Evolutionary conservation across 2,797 vertebrate species (phyloP).

Genomic region (Callimico goeldii): DNA sequence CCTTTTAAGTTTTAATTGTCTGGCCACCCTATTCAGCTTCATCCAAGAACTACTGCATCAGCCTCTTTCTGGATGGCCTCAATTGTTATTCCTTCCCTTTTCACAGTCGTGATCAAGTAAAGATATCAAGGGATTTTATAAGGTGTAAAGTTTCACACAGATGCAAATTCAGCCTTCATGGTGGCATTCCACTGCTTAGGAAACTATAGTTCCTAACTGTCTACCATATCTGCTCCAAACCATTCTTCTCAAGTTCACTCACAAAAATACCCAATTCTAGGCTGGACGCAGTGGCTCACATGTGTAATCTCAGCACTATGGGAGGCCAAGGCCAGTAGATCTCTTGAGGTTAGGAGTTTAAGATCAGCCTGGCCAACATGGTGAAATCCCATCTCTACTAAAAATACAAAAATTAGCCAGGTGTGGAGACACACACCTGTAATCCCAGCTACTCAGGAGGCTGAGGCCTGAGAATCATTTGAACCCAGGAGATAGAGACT

Average conservation of each 20-base stretch:
- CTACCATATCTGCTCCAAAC: not conserved
- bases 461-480: not conserved
- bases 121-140: not conserved
- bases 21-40: not conserved
- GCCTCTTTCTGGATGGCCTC: not conserved
- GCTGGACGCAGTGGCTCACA: not conserved
- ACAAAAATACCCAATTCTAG: not conserved
- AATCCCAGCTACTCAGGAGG: not conserved
- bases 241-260: not conserved
- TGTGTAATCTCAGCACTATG: not conserved
- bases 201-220: not conserved
- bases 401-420: not conserved
- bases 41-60: not conserved
- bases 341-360: not conserved
- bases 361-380: not conserved
- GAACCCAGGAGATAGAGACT: not conserved
- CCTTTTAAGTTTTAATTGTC: conserved; percentile 33
- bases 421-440: not conserved
- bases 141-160: not conserved
- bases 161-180: not conserved
- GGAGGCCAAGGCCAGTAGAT: not conserved
- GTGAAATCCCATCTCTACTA: not conserved
- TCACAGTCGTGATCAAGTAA: not conserved
- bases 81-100: not conserved
- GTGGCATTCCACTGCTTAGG: not conserved